A percentile compares a stretch with the other conserved stretches of the same genome.
Evolutionary conservation across 2,113 vertebrate species (phyloP).

Genomic region (Clarias batrachus): DNA sequence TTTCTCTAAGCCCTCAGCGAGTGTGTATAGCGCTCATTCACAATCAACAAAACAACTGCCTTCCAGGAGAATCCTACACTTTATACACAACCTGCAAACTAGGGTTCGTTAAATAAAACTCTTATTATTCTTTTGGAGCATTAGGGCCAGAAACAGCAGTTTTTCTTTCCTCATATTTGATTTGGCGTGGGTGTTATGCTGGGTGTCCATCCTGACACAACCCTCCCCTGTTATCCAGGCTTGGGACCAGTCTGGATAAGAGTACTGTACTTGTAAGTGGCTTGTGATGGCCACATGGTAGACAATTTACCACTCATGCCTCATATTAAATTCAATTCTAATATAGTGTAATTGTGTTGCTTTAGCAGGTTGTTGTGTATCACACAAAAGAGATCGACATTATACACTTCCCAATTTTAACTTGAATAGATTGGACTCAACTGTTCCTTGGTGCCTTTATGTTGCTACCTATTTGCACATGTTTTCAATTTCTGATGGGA

Average conservation of each 20-base stretch:
- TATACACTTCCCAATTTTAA: slow-evolving; percentile 31
- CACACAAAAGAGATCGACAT: slow-evolving; percentile 3
- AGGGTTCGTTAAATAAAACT: not conserved
- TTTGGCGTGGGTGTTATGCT: too few species aligned
- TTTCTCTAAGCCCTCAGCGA: not conserved
- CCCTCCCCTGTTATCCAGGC: too few species aligned
- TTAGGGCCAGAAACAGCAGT: too few species aligned
- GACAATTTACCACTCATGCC: not conserved
- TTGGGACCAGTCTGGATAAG: too few species aligned
- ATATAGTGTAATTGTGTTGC: not conserved
- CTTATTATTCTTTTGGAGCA: too few species aligned
- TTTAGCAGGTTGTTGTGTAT: not conserved
- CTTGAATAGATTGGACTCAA: slow-evolving; percentile 31
- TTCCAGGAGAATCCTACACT: not conserved
- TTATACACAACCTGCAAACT: not conserved
- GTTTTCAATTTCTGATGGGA: slow-evolving; percentile 17
- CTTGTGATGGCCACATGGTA: too few species aligned
- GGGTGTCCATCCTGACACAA: too few species aligned
- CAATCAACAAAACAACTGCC: not conserved
- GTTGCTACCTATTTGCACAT: slow-evolving; percentile 9
- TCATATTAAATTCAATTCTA: not conserved
- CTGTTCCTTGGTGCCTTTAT: slow-evolving; percentile 21
- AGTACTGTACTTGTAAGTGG: too few species aligned
- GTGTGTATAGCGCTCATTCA: not conserved
- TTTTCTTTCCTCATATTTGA: too few species aligned